Evolutionary conservation across 2,113 vertebrate species (phyloP).

Genomic region (Neogale vison): DNA sequence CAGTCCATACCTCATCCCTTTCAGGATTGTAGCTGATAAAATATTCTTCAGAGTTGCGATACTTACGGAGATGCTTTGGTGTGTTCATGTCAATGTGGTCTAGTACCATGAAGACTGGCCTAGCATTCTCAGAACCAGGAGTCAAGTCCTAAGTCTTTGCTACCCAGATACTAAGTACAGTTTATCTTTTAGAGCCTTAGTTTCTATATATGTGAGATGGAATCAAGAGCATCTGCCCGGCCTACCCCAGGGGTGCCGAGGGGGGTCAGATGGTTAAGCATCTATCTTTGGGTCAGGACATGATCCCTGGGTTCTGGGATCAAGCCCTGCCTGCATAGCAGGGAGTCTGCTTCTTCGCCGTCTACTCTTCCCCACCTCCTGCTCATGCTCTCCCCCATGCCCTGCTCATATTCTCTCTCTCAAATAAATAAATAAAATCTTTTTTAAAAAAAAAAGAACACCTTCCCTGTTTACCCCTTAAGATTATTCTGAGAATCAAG

Average conservation of each 20-base stretch:
- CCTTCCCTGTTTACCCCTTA: not conserved
- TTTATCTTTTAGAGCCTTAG: not conserved
- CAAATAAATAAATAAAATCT: not conserved
- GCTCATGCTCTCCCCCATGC: not conserved
- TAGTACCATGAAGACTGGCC: not conserved
- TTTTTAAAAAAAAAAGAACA: not conserved
- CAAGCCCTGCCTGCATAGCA: not conserved
- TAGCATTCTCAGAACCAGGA: not conserved
- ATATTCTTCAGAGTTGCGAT: not conserved
- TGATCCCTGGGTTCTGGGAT: not conserved
- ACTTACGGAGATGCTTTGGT: not conserved
- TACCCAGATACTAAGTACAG: not conserved
- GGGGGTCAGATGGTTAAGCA: not conserved
- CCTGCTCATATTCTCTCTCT: not conserved
- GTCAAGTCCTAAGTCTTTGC: not conserved
- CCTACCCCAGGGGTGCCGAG: not conserved
- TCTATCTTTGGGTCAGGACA: not conserved
- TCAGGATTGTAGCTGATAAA: not conserved
- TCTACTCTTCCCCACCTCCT: not conserved
- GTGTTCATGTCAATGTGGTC: not conserved
- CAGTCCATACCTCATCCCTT: not conserved
- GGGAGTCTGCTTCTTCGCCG: not conserved
- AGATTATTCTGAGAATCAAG: constrained; percentile 29
- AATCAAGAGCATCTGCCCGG: not conserved
- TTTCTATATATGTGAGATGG: not conserved